A percentile compares a stretch with the other conserved stretches of the same genome.
Conservation (phyloP, 2,888 invertebrate genomes). For the Drosophila kuntzei region DNA sequence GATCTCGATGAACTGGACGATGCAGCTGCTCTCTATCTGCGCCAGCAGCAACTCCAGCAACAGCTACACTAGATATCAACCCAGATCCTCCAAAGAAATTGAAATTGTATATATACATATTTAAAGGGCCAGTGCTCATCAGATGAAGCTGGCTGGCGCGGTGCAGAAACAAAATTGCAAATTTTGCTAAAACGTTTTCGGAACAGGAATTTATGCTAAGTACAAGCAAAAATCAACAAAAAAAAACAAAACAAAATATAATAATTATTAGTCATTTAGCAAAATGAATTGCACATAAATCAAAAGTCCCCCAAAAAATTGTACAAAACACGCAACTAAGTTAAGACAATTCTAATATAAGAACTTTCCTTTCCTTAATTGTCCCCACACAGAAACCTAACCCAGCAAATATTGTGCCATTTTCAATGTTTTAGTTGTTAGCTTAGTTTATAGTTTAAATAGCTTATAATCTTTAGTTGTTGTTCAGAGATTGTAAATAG, state of each 20-base stretch:
- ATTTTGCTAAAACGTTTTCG: slow-evolving; percentile 56
- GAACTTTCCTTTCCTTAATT: slow-evolving; percentile 17
- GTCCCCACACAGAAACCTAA: slow-evolving; percentile 31
- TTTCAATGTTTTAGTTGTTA: slow-evolving; percentile 54
- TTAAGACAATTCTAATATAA: slow-evolving; percentile 40
- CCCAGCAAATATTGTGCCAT: slow-evolving; percentile 76
- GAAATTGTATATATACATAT: slow-evolving; percentile 60
- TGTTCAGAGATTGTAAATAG: slow-evolving; percentile 67
- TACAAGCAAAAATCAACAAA: slow-evolving; percentile 57
- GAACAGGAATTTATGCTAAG: slow-evolving; percentile 81
- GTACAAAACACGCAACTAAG: slow-evolving; percentile 66
- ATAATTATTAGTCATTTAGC: slow-evolving; percentile 40
- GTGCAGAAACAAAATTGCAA: slow-evolving; percentile 51
- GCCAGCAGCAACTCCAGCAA: slow-evolving; percentile 79
- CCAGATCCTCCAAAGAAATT: slow-evolving; percentile 52
- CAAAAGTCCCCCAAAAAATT: slow-evolving; percentile 49
- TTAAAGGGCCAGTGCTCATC: slow-evolving; percentile 51
- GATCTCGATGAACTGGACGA: slow-evolving; percentile 87
- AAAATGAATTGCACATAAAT: slow-evolving; percentile 69
- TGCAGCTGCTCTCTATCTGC: slow-evolving; percentile 86
- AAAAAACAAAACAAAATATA: slow-evolving; percentile 16
- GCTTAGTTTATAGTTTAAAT: slow-evolving; percentile 35
- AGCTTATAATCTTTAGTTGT: slow-evolving; percentile 34
- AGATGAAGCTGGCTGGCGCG: slow-evolving; percentile 64
- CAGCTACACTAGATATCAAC: slow-evolving; percentile 55